Evolutionary conservation across 2,113 vertebrate species (phyloP), one percentile per base, ranked within the genome.

Genomic region (Petrocephalus zakoni): DNA sequence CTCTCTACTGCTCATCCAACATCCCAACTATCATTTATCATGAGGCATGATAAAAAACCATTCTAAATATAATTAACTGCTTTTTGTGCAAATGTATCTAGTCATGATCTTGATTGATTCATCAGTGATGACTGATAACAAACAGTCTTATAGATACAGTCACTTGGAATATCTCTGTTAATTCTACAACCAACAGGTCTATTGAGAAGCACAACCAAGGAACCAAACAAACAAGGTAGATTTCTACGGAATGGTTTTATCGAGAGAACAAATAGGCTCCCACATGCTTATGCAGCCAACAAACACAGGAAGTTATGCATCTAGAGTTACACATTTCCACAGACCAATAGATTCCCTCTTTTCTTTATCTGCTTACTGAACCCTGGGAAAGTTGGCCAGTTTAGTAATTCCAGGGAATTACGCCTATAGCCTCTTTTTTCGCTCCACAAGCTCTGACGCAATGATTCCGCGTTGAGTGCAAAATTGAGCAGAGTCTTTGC

Each of bases 181-280:
- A 78, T 17, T 42, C 72, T 78, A 78, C 42, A 84, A 84, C 11
- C 42, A 11, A 84, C 25, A 83, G 46, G 10, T 51, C 47, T 2
- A 4, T 22, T 51, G 56, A 46, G 25, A 85, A 68, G 17, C 46
- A 52, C 47, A 81, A 55, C 68, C 22, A 78, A n/a, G 75, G 86
- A 9, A 9, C 9, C 34, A 25, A 85, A 51, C 4, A 85, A 51
- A 52, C 49, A 51, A 85, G 49, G 52, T 19, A 46, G 22, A 84
- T 49, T 78, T 42, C 29, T 84, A 84, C 5, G 51, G 15, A 85
- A 53, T 25, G 51, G 13, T 90, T 91, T 87, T 86, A 78, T 92
- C 37, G 90, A 81, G 8, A 89, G 89, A 90, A 93, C 92, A 93
- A 90, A 89, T 90, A 89, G 90, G 91, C 92, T 21, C 89, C 52